Evolutionary conservation across 2,113 vertebrate genomes (phyloP), one percentile per base, ranked within the genome.

Genomic region (Morone saxatilis): DNA sequence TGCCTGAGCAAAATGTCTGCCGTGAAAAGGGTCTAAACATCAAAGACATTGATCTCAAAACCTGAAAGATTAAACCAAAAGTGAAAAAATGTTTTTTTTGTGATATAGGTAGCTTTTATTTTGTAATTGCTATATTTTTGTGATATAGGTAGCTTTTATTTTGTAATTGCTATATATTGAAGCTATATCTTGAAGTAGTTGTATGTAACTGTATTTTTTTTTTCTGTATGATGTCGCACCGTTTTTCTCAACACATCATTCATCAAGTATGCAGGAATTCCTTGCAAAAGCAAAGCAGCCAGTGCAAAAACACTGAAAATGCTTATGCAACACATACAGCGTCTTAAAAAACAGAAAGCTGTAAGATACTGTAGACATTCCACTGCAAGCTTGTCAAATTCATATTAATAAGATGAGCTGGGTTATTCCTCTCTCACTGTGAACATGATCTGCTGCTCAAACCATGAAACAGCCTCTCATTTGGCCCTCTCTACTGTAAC

Each of bases 391-490:
- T 73, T 69, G 38, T 87, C 72, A 69, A 45, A 81, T 84, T 73
- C 17, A 86, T 86, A 80, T 81, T 80, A 85, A 86, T 82, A 76
- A 88, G 85, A 77, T 25, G 61, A 78, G 78, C 50, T 36, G 45
- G 67, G 74, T 86, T 80, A 62, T 83, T 87, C 41, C 67, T 76
- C 53, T 80, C 48, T 68, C 22, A 6, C 65, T 74, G 78, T 1
- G 54, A 84, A 91, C 77, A 74, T 70, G 86, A 91, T 90, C 82
- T 86, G 75, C 72, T 91, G 85, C 67, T 89, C 78, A 90, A 87
- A 88, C 86, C 77, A 62, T 77, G 84, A 87, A 72, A 71, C 65
- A 67, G 66, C 41, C 76, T 86, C 82, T 90, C 85, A 74, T 83
- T 85, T 70, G 75, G 80, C 56, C 81, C 74, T 80, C 66, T 76